These are phyloP conservation scores for Nestor notabilis DNA, from an alignment of 2,113 vertebrate species.

Conservation along the genomic window DNA sequence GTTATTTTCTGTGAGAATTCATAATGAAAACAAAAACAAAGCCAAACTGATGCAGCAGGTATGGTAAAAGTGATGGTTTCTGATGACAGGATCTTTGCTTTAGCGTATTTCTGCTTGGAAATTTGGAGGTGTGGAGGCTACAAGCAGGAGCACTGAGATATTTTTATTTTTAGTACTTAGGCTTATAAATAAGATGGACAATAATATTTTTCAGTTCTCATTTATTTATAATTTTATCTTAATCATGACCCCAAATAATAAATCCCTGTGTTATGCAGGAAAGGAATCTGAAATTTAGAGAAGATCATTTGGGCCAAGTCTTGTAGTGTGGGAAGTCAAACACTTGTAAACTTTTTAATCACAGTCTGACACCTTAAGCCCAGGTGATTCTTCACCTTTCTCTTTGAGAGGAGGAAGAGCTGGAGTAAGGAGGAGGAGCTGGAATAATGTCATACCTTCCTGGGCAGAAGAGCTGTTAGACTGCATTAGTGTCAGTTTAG, in stretches of 20 bases:
- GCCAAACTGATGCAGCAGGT: background rate
- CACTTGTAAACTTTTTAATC: background rate
- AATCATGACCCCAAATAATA: background rate
- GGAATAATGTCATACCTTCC: background rate
- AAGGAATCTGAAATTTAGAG: background rate
- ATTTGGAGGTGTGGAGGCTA: background rate
- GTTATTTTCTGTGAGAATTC: background rate
- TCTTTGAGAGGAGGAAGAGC: background rate
- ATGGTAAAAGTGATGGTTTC: background rate
- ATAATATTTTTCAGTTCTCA: background rate
- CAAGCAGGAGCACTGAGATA: background rate
- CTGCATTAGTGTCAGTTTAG: background rate
- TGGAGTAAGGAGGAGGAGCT: background rate
- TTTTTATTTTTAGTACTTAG: background rate
- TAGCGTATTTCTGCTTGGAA: background rate
- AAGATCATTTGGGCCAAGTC: background rate
- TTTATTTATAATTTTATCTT: background rate
- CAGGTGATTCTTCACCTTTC: background rate
- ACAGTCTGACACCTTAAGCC: background rate
- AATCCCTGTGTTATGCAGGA: background rate
- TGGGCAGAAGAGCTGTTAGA: background rate
- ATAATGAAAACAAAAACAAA: background rate
- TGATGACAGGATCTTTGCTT: background rate
- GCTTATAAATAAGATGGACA: background rate
- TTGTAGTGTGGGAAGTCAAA: no score